Percentiles rank a stretch among this genome's conserved stretches.
These are phyloP conservation scores for Eriosoma lanigerum DNA, from an alignment of 1,140 invertebrate genomes.

Conservation along the genomic window DNA sequence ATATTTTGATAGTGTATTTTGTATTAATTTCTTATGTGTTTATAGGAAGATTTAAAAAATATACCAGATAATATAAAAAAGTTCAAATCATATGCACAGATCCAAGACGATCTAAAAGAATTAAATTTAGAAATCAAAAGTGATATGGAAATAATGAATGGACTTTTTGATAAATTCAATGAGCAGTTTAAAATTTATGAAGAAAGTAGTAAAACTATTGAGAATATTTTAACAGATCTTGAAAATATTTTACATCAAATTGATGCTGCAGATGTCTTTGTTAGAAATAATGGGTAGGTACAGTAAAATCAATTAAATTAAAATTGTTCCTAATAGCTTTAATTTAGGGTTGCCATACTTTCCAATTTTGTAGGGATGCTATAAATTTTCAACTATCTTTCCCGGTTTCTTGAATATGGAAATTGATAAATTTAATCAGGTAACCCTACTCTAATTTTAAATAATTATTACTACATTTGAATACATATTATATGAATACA, in stretches of 20 bases:
- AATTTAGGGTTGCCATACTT: too few relatives aligned
- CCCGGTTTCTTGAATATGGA: too few relatives aligned
- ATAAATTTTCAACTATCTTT: too few relatives aligned
- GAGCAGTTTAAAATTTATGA: constrained; percentile 38
- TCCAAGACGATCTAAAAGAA: constrained; percentile 67
- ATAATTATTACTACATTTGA: too few relatives aligned
- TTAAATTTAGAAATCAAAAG: constrained; percentile 68
- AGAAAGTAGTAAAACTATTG: constrained; percentile 59
- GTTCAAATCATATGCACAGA: constrained; percentile 67
- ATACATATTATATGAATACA: too few relatives aligned
- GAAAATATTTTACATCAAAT: constrained; percentile 76
- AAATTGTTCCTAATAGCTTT: too few relatives aligned
- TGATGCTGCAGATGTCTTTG: constrained; percentile 75
- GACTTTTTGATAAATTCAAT: constrained; percentile 58
- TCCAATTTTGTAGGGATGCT: too few relatives aligned
- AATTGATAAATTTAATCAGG: too few relatives aligned
- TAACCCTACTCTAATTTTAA: too few relatives aligned
- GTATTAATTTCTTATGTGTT: not conserved
- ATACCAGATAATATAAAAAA: constrained; percentile 56
- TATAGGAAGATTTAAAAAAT: constrained; percentile 49
- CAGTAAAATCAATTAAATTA: too few relatives aligned
- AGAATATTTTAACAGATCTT: constrained; percentile 67
- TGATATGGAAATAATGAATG: constrained; percentile 68
- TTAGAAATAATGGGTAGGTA: constrained; percentile 65
- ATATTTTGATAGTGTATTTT: not conserved